Conservation (phyloP, 2,797 vertebrate species). For the Caiman crocodilus region DNA sequence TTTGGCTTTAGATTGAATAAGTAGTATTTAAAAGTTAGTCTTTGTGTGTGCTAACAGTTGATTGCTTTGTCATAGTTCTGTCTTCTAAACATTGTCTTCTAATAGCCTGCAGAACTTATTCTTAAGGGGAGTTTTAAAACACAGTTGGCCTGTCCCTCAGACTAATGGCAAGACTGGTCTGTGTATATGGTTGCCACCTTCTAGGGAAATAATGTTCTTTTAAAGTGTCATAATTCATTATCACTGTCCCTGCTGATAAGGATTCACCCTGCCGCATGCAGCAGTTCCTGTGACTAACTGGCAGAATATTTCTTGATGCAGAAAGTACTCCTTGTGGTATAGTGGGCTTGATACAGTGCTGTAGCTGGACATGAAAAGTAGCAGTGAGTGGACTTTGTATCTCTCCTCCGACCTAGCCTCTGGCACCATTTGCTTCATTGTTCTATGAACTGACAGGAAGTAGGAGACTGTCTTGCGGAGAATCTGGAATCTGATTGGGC, state of each 20-base stretch:
- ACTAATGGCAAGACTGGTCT: slow-evolving; percentile 67
- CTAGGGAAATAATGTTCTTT: slow-evolving; percentile 68
- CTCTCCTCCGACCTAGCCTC: slow-evolving; percentile 71
- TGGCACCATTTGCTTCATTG: slow-evolving; percentile 67
- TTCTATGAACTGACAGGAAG: slow-evolving; percentile 73
- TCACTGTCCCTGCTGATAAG: slow-evolving; percentile 74
- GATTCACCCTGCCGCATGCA: slow-evolving; percentile 72
- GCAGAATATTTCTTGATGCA: slow-evolving; percentile 70
- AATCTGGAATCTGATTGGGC: slow-evolving; percentile 71
- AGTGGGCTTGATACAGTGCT: slow-evolving; percentile 73
- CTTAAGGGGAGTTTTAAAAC: slow-evolving; percentile 67
- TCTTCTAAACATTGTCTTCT: slow-evolving; percentile 71
- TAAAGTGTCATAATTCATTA: slow-evolving; percentile 67
- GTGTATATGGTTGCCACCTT: slow-evolving; percentile 57
- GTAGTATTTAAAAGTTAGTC: slow-evolving; percentile 16
- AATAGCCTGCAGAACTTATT: slow-evolving; percentile 63
- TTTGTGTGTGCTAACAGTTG: slow-evolving; percentile 52
- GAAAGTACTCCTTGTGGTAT: slow-evolving; percentile 69
- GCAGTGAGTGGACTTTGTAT: slow-evolving; percentile 76
- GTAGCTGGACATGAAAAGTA: slow-evolving; percentile 77
- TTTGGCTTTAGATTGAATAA: background rate
- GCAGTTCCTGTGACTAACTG: slow-evolving; percentile 75
- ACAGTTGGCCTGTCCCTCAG: slow-evolving; percentile 69
- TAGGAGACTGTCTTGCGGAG: slow-evolving; percentile 70
- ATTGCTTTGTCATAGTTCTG: slow-evolving; percentile 74